Conservation (phyloP, 2,888 invertebrate species). For the Noctua comes region DNA sequence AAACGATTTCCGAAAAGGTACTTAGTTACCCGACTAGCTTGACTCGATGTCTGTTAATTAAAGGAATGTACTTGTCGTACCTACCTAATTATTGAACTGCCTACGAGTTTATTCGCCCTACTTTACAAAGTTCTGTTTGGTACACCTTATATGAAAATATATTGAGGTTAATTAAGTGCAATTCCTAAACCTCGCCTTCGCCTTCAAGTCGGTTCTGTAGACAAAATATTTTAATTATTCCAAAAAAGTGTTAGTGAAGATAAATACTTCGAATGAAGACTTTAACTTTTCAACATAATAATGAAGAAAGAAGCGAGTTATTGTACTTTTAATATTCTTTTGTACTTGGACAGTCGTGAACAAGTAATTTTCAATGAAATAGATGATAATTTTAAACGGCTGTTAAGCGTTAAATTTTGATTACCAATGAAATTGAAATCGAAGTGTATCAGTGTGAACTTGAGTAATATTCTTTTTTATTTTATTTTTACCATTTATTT, state of each 20-base stretch:
- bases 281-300: not conserved
- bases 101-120: conserved; percentile 3
- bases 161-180: not conserved
- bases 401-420: conserved; percentile 53
- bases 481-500: not conserved
- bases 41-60: conserved; percentile 10
- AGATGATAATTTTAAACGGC: conserved; percentile 32
- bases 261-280: not conserved
- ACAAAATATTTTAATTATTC: not conserved
- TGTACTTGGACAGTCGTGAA: conserved; percentile 24
- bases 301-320: not conserved
- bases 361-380: conserved; percentile 46
- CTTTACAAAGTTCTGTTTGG: not conserved
- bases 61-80: conserved; percentile 22
- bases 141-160: not conserved
- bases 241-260: not conserved
- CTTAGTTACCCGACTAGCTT: not conserved
- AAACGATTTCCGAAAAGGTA: not conserved
- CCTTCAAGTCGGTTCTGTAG: not conserved
- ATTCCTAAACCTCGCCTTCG: not conserved
- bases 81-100: conserved; percentile 15
- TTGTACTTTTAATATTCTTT: conserved; percentile 22
- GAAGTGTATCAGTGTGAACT: conserved; percentile 47
- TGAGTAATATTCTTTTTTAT: conserved; percentile 14
- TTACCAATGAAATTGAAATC: conserved; percentile 44